Base-by-base conservation (phyloP, 2,888 invertebrate genomes). In the Malthinus seriepunctatus region DNA sequence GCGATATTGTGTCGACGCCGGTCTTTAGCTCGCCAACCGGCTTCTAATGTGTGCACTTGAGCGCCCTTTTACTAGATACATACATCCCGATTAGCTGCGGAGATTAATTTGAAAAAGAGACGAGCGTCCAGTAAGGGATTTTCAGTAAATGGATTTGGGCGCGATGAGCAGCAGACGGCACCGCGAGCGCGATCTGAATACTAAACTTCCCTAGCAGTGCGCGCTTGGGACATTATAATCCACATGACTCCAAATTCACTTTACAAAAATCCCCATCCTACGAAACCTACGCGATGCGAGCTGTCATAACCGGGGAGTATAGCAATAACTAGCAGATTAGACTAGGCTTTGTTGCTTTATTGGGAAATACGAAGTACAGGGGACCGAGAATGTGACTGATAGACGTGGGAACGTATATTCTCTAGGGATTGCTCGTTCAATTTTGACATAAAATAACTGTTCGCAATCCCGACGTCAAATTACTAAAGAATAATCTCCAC, bases 91-190 rank as follows among this genome's bases (percentile, higher is more conserved):
- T 60, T 60, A 63, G 56, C 63, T 50, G 56, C 51, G 53, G 63
- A 60, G 52, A 56, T 60, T 57, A 56, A 53, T 60, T 46, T 53
- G 60, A 59, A 63, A 63, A 65, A 63, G 61, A 61, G 60, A 61
- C 37, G 51, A 61, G 53, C 49, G 56, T 57, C 63, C 63, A 44
- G 34, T 52, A 51, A 56, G 55, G 57, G 63, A 58, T 60, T 63
- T 60, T 52, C 60, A 46, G 60, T 44, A 63, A 63, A 63, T 67
- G 66, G 62, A 60, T 57, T 64, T 62, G 62, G 69, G 65, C 67
- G 69, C 73, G 73, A 73, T 73, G 74, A 73, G 71, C 68, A 71
- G 72, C 76, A 75, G 75, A 73, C 73, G 76, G 74, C 71, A 69
- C 74, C 67, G 61, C 60, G 53, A 62, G 60, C 70, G 67, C 67